These are phyloP conservation scores for Drosophila neotestacea DNA, from an alignment of 2,888 invertebrate genomes.

Conservation along the genomic window DNA sequence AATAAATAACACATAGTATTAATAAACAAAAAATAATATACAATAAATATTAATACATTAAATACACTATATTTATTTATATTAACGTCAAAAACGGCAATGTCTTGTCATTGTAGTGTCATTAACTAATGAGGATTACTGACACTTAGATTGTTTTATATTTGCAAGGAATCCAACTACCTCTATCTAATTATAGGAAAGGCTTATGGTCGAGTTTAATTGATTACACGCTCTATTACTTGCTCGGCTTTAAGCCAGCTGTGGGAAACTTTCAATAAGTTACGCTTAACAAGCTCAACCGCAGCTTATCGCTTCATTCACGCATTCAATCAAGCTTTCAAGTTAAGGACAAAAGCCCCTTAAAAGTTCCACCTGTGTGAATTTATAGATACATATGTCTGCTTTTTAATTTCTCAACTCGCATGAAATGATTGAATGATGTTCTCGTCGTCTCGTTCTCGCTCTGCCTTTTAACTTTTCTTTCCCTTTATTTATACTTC, in stretches of 20 bases:
- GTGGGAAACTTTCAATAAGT: neutral
- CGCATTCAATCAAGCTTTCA: neutral
- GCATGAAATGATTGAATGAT: slow-evolving; percentile 35
- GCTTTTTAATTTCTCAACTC: neutral
- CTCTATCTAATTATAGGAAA: too few species aligned
- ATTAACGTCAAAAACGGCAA: too few species aligned
- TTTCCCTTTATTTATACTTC: neutral
- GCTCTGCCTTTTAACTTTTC: too few species aligned
- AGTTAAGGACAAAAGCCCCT: neutral
- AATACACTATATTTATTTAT: too few species aligned
- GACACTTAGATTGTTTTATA: too few species aligned
- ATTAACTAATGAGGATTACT: too few species aligned
- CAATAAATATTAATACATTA: too few species aligned
- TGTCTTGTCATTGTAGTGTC: too few species aligned
- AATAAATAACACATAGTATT: too few species aligned
- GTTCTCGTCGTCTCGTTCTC: neutral
- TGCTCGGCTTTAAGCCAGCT: neutral
- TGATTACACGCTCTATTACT: neutral
- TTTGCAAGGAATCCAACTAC: too few species aligned
- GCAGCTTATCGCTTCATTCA: neutral
- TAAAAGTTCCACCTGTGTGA: neutral
- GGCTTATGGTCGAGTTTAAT: too few species aligned
- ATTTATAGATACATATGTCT: neutral
- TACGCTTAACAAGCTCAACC: neutral
- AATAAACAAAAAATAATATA: too few species aligned